Conservation (phyloP, 2,797 vertebrate genomes). For the Enteromius trimaculatus region DNA sequence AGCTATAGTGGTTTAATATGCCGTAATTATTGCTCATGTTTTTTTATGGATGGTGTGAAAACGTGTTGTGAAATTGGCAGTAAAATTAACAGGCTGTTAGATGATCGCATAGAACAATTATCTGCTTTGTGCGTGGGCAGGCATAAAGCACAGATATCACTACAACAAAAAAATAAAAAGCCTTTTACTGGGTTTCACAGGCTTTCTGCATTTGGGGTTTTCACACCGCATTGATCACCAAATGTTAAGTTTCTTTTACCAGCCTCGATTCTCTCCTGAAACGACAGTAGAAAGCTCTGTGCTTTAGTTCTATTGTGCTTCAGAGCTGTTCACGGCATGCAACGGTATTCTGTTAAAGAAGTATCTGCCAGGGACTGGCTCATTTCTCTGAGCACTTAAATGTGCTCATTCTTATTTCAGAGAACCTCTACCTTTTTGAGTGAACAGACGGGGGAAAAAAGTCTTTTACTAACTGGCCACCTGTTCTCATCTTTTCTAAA, state of each 20-base stretch:
- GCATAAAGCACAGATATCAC: slow-evolving; percentile 33
- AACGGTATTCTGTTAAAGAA: slow-evolving; percentile 3
- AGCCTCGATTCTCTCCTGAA: slow-evolving; percentile 1
- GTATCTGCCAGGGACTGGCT: neutral
- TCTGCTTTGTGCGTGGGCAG: slow-evolving; percentile 47
- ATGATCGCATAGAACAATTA: slow-evolving; percentile 45
- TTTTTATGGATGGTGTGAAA: slow-evolving; percentile 34
- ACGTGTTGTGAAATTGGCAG: slow-evolving; percentile 50
- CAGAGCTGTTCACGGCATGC: slow-evolving; percentile 15
- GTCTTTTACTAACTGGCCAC: slow-evolving; percentile 32
- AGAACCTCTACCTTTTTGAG: slow-evolving; percentile 8
- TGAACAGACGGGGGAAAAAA: slow-evolving; percentile 15
- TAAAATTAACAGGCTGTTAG: slow-evolving; percentile 53
- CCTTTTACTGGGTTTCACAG: slow-evolving; percentile 34
- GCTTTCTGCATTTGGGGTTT: slow-evolving; percentile 36
- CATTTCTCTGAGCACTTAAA: slow-evolving; percentile 31
- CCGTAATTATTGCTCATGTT: slow-evolving; percentile 46
- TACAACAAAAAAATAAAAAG: slow-evolving; percentile 7
- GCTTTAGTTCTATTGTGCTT: slow-evolving; percentile 22
- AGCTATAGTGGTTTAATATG: slow-evolving; percentile 46
- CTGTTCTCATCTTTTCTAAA: slow-evolving; percentile 33
- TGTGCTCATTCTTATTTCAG: slow-evolving; percentile 24
- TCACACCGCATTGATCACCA: slow-evolving; percentile 48
- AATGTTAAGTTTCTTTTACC: slow-evolving; percentile 17
- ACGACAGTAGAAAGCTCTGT: slow-evolving; percentile 6